Evolutionary conservation across 1,140 invertebrate genomes (phyloP).

Genomic region (Ectropis grisescens): DNA sequence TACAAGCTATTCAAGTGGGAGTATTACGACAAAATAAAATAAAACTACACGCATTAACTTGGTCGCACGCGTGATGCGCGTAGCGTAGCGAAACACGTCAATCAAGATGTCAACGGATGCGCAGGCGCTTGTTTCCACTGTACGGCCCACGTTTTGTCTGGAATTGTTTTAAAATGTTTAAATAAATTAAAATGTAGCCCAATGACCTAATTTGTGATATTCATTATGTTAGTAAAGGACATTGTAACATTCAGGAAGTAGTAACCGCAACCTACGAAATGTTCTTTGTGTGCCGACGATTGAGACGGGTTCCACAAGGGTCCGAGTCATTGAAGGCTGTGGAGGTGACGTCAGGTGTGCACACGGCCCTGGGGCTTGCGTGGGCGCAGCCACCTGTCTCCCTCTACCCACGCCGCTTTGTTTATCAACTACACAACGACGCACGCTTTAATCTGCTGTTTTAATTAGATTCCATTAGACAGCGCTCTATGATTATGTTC

Average conservation of each 20-base stretch:
- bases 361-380: constrained; percentile 42
- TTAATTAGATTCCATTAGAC: not conserved
- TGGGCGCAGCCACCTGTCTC: constrained; percentile 38
- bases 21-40: constrained; percentile 24
- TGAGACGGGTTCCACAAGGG: constrained; percentile 18
- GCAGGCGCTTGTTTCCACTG: constrained; percentile 5
- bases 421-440: constrained; percentile 17
- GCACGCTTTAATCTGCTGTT: not conserved
- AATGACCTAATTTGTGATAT: no score
- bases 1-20: constrained; percentile 8
- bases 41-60: constrained; percentile 6
- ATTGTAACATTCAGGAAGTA: no score
- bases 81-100: constrained; percentile 28
- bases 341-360: constrained; percentile 46
- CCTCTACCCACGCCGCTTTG: constrained; percentile 25
- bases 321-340: constrained; percentile 30
- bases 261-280: no score
- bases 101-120: constrained; percentile 35
- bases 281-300: not conserved
- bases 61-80: constrained; percentile 14
- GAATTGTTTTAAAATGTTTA: no score
- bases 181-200: no score
- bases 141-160: no score
- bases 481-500: no score
- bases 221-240: no score